These are phyloP conservation scores for Virgularia gustaviana DNA, from an alignment of 92 coral and sea anemone genomes.

Conservation along the genomic window DNA sequence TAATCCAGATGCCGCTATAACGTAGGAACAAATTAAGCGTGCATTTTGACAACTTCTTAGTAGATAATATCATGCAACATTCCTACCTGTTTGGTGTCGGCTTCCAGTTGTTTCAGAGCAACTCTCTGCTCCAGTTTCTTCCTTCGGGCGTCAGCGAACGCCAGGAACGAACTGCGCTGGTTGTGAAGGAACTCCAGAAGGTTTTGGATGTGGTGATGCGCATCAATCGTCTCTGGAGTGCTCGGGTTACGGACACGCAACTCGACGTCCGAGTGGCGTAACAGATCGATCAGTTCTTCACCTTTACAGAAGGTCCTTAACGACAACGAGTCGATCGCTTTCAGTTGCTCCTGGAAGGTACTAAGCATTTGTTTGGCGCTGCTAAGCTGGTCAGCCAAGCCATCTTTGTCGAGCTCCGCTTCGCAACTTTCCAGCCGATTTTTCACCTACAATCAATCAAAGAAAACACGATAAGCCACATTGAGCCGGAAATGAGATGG, in stretches of 20 bases:
- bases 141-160: conserved; percentile 78
- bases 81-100: conserved; percentile 95
- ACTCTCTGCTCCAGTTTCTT: conserved; percentile 87
- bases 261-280: conserved; percentile 95
- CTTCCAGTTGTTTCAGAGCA: conserved; percentile 78
- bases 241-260: conserved; percentile 85
- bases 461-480: conserved; percentile 25
- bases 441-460: conserved; percentile 48
- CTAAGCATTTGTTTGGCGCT: conserved; percentile 87
- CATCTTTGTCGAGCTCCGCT: conserved; percentile 80
- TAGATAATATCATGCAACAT: background rate
- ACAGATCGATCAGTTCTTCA: conserved; percentile 86
- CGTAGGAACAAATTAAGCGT: background rate
- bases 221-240: conserved; percentile 92
- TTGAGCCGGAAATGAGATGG: background rate
- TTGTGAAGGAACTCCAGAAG: conserved; percentile 91
- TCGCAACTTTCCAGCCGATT: conserved; percentile 94
- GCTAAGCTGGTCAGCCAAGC: conserved; percentile 73
- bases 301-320: conserved; percentile 96
- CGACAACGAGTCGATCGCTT: conserved; percentile 85
- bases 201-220: conserved; percentile 89
- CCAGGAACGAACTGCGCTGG: conserved; percentile 85
- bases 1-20: too few species aligned
- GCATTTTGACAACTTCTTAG: background rate
- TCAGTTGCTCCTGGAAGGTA: conserved; percentile 79